A percentile compares a stretch with the other conserved stretches of the same genome.
These are phyloP conservation scores for Torymus texanus DNA, from an alignment of 2,888 invertebrate genomes.

Conservation along the genomic window DNA sequence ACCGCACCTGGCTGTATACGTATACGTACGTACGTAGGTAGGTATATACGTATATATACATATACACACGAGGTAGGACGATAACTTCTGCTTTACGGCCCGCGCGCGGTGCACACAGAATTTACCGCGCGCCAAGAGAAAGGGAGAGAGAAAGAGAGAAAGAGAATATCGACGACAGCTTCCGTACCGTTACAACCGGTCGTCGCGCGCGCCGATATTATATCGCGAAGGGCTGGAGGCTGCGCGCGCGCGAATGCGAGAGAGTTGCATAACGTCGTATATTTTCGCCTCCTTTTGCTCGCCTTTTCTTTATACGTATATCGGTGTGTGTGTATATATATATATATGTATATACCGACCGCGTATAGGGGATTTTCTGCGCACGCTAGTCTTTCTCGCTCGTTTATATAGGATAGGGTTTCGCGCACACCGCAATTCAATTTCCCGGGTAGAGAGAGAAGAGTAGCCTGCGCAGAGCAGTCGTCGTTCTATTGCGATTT, in stretches of 20 bases:
- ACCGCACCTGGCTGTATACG: constrained; percentile 24
- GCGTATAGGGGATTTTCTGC: no score
- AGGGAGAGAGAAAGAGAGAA: neutral
- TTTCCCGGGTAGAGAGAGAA: no score
- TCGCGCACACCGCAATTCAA: no score
- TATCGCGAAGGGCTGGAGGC: constrained; percentile 13
- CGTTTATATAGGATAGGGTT: no score
- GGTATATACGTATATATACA: neutral
- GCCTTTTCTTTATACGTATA: neutral
- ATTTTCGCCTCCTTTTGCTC: constrained; percentile 20
- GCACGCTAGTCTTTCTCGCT: no score
- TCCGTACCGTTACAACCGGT: constrained; percentile 53
- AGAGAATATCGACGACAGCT: constrained; percentile 44
- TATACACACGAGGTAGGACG: neutral
- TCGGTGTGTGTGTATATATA: no score
- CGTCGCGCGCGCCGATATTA: constrained; percentile 29
- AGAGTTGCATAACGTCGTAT: constrained; percentile 41
- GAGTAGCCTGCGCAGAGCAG: no score
- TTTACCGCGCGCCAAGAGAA: constrained; percentile 33
- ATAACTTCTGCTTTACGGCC: constrained; percentile 51
- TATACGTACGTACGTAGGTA: neutral
- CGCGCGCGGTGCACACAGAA: constrained; percentile 11
- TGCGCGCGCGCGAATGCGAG: neutral
- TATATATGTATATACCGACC: no score
- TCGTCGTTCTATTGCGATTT: no score